phyloP scores from a whole-genome alignment of 2,888 invertebrate species.

The Iselma pallidipennis region DNA sequence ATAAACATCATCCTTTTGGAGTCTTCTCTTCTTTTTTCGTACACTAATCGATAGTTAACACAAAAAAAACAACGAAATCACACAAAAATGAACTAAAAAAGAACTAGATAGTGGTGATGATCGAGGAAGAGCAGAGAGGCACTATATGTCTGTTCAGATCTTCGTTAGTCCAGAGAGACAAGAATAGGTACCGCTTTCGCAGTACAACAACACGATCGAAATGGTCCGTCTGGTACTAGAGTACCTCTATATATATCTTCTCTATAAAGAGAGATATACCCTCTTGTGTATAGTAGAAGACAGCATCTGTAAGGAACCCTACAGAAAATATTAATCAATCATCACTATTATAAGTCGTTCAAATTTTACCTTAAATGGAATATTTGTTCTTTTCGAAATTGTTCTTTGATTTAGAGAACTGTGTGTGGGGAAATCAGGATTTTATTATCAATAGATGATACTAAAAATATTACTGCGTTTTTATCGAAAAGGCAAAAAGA shows the following conservation, averaged over 20 bases:
- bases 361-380: conserved; percentile 6
- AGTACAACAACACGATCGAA: conserved; percentile 26
- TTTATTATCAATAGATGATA: too few relatives aligned
- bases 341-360: conserved; percentile 3
- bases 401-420: not conserved
- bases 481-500: too few relatives aligned
- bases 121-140: conserved; percentile 9
- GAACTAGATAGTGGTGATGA: not conserved
- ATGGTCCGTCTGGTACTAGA: conserved; percentile 27
- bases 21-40: not conserved
- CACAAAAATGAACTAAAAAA: not conserved
- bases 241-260: conserved; percentile 28
- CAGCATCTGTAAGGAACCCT: conserved; percentile 13
- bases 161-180: not conserved
- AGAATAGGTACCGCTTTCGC: conserved; percentile 27
- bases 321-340: conserved; percentile 10
- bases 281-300: not conserved
- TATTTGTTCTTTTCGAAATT: conserved; percentile 3
- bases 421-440: too few relatives aligned
- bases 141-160: not conserved
- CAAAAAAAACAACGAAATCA: conserved; percentile 11
- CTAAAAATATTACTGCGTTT: too few relatives aligned
- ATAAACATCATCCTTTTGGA: conserved; percentile 14
- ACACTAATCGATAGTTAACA: not conserved
- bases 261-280: conserved; percentile 10